Percentiles rank a stretch among this genome's conserved stretches.
Evolutionary conservation across 2,113 vertebrate species (phyloP).

Genomic region (Gambusia affinis): DNA sequence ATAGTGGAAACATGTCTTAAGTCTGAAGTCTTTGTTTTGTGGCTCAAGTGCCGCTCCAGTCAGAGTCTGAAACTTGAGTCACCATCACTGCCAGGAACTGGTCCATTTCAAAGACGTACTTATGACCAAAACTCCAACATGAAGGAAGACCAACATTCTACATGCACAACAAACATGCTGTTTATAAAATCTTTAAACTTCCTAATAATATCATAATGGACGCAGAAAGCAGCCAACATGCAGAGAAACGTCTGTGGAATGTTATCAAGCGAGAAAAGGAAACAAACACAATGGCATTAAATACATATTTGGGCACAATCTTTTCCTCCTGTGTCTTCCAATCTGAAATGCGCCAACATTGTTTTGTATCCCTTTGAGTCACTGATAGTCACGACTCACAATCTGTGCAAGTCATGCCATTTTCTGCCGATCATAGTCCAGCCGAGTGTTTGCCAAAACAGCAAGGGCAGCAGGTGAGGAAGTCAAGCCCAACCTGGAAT

Average conservation of each 20-base stretch:
- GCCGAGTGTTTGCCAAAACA: constrained; percentile 56
- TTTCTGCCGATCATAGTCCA: constrained; percentile 59
- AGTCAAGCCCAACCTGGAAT: constrained; percentile 24
- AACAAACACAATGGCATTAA: constrained; percentile 70
- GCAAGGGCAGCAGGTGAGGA: constrained; percentile 60
- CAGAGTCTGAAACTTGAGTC: background rate
- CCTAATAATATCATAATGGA: constrained; percentile 9
- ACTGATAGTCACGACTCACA: constrained; percentile 58
- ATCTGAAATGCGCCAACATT: constrained; percentile 50
- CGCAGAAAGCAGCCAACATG: constrained; percentile 7
- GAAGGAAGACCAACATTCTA: background rate
- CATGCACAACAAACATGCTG: background rate
- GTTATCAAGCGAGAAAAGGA: constrained; percentile 61
- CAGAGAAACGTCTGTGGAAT: constrained; percentile 56
- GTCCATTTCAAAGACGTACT: background rate
- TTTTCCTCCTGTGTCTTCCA: constrained; percentile 51
- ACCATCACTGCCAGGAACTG: background rate
- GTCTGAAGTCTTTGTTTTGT: background rate
- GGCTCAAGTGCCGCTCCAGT: background rate
- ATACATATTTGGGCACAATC: constrained; percentile 63
- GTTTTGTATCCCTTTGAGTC: constrained; percentile 64
- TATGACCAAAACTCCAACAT: background rate
- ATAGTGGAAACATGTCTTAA: background rate
- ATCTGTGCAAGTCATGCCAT: constrained; percentile 73
- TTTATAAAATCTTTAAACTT: constrained; percentile 16